Base-by-base conservation (phyloP, 2,888 invertebrate genomes). In the Timema podura region DNA sequence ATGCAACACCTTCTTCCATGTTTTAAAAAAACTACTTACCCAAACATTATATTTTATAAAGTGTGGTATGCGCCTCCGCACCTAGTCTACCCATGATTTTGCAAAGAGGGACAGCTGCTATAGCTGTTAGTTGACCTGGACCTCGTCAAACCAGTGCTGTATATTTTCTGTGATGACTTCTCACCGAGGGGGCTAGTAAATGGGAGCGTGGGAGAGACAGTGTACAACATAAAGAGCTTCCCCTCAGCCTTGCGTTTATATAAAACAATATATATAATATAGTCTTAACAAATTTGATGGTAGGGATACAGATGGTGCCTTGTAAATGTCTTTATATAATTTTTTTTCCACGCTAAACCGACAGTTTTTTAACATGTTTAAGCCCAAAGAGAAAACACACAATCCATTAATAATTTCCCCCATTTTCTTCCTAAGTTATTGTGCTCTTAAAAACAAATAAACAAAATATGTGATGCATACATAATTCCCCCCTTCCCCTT, bases 261-360 rank as follows among this genome's bases (percentile, higher is more conserved):
- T 69, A 69, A 65, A 59, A 65, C 44, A 65, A 64, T n/a, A 15
- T 51, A 51, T 54, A 49, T 44, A 49, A 67, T 67, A 46, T 67
- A 67, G 15, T 46, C 57, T 61, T 59, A 69, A 65, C 46, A 71
- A 49, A 72, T 68, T 65, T 57, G 59, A 72, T 65, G 68, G 66
- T 67, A 72, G 72, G 59, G 64, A 47, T 70, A 73, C 70, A 71
- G 71, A 73, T 70, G 69, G 73, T 73, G 73, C 73, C 73, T 73
- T 73, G 72, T 71, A 73, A 71, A 69, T 67, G 70, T 73, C 65
- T 69, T 67, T 71, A 30, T 45, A 61, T 30, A 61, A 61, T 9
- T 61, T 13, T 13, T 15, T 51, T 61, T 15, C 16, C 11, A 10
- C 8, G 44, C 61, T 61, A 45, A 9, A 45, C 13, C 13, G 2